Evolutionary conservation across 2,797 vertebrate genomes (phyloP).

Genomic region (Lophius americanus): DNA sequence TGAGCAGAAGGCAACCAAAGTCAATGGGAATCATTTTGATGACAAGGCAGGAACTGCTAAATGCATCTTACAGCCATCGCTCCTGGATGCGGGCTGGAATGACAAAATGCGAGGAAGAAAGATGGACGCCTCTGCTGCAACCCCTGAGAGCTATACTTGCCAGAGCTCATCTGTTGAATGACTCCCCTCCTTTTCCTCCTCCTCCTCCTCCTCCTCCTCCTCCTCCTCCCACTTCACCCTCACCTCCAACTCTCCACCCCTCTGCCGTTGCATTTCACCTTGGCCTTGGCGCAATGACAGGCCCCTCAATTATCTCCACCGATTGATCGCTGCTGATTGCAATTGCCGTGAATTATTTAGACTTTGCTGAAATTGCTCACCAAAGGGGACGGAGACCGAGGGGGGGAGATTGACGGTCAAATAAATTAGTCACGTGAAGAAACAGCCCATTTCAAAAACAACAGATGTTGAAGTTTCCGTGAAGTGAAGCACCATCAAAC

Average conservation of each 20-base stretch:
- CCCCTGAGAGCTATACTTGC: constrained; percentile 43
- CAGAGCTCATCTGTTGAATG: constrained; percentile 73
- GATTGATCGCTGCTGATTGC: constrained; percentile 77
- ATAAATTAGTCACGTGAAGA: constrained; percentile 60
- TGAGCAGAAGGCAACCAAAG: constrained; percentile 70
- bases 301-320: constrained; percentile 75
- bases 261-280: constrained; percentile 55
- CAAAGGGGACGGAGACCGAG: constrained; percentile 30
- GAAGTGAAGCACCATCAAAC: constrained; percentile 35
- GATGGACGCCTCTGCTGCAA: constrained; percentile 56
- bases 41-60: constrained; percentile 72
- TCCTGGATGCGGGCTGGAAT: constrained; percentile 46
- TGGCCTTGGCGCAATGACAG: constrained; percentile 73
- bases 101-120: constrained; percentile 54
- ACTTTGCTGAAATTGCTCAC: constrained; percentile 65
- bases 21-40: constrained; percentile 77
- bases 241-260: constrained; percentile 55
- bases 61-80: constrained; percentile 62
- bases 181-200: constrained; percentile 19
- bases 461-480: constrained; percentile 52
- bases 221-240: constrained; percentile 32
- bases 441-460: constrained; percentile 43
- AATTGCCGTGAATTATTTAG: constrained; percentile 78
- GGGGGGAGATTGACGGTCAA: constrained; percentile 47
- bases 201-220: not conserved